Base-by-base conservation (phyloP, 1,140 invertebrate genomes). In the Drosophila virilis region DNA sequence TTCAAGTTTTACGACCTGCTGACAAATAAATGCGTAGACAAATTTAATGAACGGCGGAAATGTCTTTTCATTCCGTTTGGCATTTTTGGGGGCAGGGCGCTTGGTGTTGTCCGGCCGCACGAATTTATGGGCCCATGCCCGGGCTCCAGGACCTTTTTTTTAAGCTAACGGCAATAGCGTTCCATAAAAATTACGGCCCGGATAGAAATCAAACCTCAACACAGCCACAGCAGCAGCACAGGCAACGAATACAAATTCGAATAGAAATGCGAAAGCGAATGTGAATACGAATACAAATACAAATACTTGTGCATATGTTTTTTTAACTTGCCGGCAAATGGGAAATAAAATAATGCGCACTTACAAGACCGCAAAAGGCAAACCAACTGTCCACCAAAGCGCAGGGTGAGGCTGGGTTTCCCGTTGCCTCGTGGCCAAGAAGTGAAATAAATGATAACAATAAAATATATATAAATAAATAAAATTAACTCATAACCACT, bases 381-480 rank as follows among this genome's bases (percentile, higher is more conserved):
- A 73, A 67, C 17, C 35, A 35, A 43, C 38, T 40, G 62, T 51
- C 50, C 22, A 28, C 22, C 22, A 28, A 28, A 28, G 22, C 22
- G 22, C 0, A 3, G 22, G 22, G 22, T 3, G 13, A 32, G 42
- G 0, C 13, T 8, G 9, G 28, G 38, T 8, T 28, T 2, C 22
- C 32, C 22, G 22, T 28, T 35, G 12, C 7, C 22, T 51, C 7
- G 8, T 51, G 12, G 57, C 58, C 17, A 79, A 64, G 42, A 74
- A 82, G 78, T 88, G 76, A 88, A 82, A 86, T 88, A 89, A 88
- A 88, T 88, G 77, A 83, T 62, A 69, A 83, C 83, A 83, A 89
- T 88, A 89, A 89, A 88, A 89, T 89, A 82, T 86, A 88, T 88
- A 88, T 86, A 88, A 88, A 88, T 88, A 88, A 88, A 89, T 89